Percentiles rank a stretch among this genome's conserved stretches.
phyloP scores from a whole-genome alignment of 2,797 vertebrate genomes.

The Anniella stebbinsi region DNA sequence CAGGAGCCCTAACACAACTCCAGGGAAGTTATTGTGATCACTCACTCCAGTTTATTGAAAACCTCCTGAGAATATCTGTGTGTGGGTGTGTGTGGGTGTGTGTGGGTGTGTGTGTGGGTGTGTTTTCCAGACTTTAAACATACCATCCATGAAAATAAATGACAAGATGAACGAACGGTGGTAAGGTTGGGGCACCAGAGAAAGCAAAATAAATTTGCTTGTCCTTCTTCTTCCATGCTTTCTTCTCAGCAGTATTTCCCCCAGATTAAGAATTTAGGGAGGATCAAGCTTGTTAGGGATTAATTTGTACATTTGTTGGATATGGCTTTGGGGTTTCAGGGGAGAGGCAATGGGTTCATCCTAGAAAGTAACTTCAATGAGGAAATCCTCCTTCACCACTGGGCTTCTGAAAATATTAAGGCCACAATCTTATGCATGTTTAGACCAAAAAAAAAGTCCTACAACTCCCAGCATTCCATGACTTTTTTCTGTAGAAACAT shows the following conservation, averaged over 20 bases:
- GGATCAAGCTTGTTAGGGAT: neutral
- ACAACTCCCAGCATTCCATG: too few relatives aligned
- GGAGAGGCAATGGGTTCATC: too few relatives aligned
- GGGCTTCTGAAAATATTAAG: too few relatives aligned
- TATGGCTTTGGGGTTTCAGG: neutral
- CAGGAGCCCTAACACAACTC: neutral
- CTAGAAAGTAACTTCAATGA: too few relatives aligned
- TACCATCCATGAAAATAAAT: neutral
- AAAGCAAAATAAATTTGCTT: neutral
- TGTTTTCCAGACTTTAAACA: too few relatives aligned
- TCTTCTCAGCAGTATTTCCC: neutral
- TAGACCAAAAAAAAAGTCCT: too few relatives aligned
- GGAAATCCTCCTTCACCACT: too few relatives aligned
- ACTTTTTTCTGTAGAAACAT: too few relatives aligned
- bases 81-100: too few relatives aligned
- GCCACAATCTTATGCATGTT: too few relatives aligned
- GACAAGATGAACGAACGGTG: neutral
- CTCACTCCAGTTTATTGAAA: constrained; percentile 26
- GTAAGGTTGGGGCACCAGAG: neutral
- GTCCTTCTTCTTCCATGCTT: neutral
- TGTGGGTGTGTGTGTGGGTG: too few relatives aligned
- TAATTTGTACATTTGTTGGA: neutral
- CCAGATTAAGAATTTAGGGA: neutral
- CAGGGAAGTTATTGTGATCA: constrained; percentile 7
- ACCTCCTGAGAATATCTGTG: neutral